Evolutionary conservation across 37 sponge, comb jelly and placozoan genomes (phyloP), one percentile per base, ranked within the genome.

Genomic region (Mnemiopsis leidyi): DNA sequence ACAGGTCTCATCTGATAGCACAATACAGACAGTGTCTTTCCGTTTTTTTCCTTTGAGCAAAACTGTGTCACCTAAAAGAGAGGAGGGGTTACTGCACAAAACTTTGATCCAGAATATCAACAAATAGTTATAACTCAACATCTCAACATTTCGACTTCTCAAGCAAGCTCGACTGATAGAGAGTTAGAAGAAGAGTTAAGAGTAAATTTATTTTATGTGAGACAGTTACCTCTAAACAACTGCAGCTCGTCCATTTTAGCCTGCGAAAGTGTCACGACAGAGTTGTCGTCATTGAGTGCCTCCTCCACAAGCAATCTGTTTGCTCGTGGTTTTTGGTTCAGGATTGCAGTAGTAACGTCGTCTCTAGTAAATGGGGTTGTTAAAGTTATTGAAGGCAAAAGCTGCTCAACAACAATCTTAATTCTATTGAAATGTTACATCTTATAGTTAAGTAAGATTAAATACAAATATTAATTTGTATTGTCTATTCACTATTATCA

Each of bases 241-340:
- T 98, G 99, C 38, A 98, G 94, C 92, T 98, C 99, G 69, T 98
- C 99, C 99, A 98, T 98, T 93, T 98, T 98, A 32, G 97, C 97
- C 69, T 96, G 97, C 28, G 98, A 96, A 18, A 98, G 94, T 9
- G 96, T 93, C 24, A 98, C 99, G 39, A 98, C 99, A n/a, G 97
- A 97, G 92, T 97, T 98, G 88, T 98, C 99, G 88, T 96, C 96
- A 38, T 96, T 97, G 34, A 94, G 94, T n/a, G 97, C 96, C 30
- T 97, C 97, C 33, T 98, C 99, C 31, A 98, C 99, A 21, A 98
- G 39, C 33, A 98, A 94, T 26, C 99, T 82, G 75, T 98, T 98
- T 0, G 99, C 97, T 38, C 94, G 95, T 23, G 94, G 88, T 76
- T 98, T 98, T 23, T 83, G 68, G 30, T 95, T 94, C 76, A 98